Conservation (phyloP, 2,888 invertebrate genomes). For the Athalia rosae region DNA sequence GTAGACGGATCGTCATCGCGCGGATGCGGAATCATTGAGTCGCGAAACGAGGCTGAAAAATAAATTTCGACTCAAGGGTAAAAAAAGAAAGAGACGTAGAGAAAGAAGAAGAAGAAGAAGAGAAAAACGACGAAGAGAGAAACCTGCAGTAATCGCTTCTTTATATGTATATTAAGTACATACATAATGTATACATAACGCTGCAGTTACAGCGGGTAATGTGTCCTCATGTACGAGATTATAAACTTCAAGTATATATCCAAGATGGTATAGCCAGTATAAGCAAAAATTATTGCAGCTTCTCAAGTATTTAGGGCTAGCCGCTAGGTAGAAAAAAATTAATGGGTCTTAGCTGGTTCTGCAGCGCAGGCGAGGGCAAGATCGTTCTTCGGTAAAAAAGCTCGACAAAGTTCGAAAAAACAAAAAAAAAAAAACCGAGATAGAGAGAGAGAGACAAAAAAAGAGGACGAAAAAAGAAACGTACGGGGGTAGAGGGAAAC, state of each 20-base stretch:
- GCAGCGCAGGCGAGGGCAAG: background rate
- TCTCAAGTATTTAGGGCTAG: constrained; percentile 11
- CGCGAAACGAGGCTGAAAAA: background rate
- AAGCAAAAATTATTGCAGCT: constrained; percentile 21
- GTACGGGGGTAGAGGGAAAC: background rate
- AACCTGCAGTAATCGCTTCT: background rate
- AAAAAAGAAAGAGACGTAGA: too few species aligned
- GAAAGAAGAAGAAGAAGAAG: too few species aligned
- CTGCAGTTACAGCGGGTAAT: too few species aligned
- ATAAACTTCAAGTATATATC: background rate
- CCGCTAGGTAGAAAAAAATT: constrained; percentile 30
- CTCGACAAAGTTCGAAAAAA: constrained; percentile 4
- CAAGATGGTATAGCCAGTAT: background rate
- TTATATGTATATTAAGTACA: background rate
- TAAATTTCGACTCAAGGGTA: too few species aligned
- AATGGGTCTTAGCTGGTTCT: constrained; percentile 26
- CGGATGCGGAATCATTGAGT: background rate
- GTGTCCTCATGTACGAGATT: background rate
- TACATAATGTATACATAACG: background rate
- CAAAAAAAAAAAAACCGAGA: background rate
- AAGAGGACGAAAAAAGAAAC: background rate
- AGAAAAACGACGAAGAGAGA: background rate
- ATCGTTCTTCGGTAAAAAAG: constrained; percentile 3
- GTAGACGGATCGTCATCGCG: background rate
- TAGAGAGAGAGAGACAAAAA: background rate